Percentiles rank a stretch among this genome's conserved stretches.
phyloP scores from a whole-genome alignment of 2,888 invertebrate species.

The Conomelus anceps region DNA sequence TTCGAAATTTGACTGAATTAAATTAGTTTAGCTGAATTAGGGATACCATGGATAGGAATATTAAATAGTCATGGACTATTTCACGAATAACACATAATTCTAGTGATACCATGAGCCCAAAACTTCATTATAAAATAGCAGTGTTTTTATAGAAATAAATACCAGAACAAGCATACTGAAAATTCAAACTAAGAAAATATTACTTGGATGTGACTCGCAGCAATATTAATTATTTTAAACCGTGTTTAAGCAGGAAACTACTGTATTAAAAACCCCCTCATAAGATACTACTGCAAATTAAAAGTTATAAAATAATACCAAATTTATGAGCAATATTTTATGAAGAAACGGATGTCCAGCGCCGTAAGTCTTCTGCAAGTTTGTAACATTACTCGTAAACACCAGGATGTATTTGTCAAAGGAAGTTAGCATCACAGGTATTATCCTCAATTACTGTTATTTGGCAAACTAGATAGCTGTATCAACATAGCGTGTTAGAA shows the following conservation, averaged over 20 bases:
- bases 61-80: no score
- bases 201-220: no score
- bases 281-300: background rate
- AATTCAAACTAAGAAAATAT: no score
- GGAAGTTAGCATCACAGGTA: background rate
- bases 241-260: no score
- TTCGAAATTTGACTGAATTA: no score
- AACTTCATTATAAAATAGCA: background rate
- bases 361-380: background rate
- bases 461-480: background rate
- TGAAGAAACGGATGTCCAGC: background rate
- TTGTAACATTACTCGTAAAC: background rate
- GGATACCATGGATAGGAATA: no score
- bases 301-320: background rate
- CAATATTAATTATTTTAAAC: no score
- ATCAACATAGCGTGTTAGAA: background rate
- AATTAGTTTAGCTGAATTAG: no score
- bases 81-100: no score
- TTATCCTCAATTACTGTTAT: background rate
- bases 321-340: background rate
- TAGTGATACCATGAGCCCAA: no score
- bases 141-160: background rate
- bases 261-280: no score
- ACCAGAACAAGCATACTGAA: background rate
- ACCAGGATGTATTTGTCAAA: background rate